phyloP scores from a whole-genome alignment of 2,113 vertebrate genomes.

The Acanthochromis polyacanthus region DNA sequence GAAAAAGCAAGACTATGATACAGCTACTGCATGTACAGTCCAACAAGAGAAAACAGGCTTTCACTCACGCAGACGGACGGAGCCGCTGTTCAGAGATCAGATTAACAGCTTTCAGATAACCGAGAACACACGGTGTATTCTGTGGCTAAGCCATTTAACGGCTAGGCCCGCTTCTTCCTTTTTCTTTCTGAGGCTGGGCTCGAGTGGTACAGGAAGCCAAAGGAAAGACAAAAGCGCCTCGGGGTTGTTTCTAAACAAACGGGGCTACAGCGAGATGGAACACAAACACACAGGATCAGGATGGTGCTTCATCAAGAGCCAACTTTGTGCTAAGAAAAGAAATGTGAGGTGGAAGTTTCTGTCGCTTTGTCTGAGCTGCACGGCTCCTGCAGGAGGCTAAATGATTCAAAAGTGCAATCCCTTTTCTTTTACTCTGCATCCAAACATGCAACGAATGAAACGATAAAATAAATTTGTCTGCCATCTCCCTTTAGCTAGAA shows the following conservation, averaged over 20 bases:
- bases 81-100: constrained; percentile 7
- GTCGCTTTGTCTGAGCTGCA: background rate
- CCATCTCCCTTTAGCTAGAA: constrained; percentile 4
- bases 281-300: background rate
- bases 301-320: background rate
- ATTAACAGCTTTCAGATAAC: constrained; percentile 1
- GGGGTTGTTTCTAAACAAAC: background rate
- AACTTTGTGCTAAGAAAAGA: background rate
- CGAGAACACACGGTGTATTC: background rate
- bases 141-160: constrained; percentile 2
- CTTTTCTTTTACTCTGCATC: constrained; percentile 11
- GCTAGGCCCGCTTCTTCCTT: background rate
- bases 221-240: constrained; percentile 3
- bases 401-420: background rate
- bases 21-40: constrained; percentile 32
- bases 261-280: constrained; percentile 1
- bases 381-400: constrained; percentile 6
- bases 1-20: constrained; percentile 41
- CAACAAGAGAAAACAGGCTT: constrained; percentile 29
- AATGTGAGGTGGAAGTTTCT: constrained; percentile 5
- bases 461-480: background rate
- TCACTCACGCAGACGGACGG: constrained; percentile 33
- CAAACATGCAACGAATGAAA: constrained; percentile 30
- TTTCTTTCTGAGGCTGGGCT: constrained; percentile 4
- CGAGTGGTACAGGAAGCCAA: constrained; percentile 5